Evolutionary conservation across 2,888 invertebrate species (phyloP).

Genomic region (Artemia sinica): DNA sequence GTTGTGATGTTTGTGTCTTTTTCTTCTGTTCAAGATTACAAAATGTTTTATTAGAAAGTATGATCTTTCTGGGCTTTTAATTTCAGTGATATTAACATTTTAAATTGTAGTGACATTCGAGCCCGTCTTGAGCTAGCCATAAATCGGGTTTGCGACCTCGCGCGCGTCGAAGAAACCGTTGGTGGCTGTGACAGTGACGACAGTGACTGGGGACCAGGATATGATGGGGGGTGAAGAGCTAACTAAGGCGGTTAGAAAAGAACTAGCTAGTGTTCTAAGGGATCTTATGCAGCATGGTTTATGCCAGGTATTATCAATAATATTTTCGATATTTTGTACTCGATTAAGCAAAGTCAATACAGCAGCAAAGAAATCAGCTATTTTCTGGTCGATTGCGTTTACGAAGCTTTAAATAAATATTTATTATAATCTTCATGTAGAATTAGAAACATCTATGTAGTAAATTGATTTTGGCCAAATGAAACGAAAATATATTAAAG

Average conservation of each 20-base stretch:
- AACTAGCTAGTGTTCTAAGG: constrained; percentile 70
- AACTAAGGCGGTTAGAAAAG: constrained; percentile 73
- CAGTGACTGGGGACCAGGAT: constrained; percentile 40
- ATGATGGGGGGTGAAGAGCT: constrained; percentile 47
- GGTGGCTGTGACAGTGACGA: constrained; percentile 37
- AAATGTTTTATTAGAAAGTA: background rate
- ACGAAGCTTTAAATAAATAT: too few species aligned
- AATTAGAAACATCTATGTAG: too few species aligned
- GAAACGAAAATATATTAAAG: too few species aligned
- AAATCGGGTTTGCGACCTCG: constrained; percentile 41
- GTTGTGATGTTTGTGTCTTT: too few species aligned
- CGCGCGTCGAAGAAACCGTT: constrained; percentile 42
- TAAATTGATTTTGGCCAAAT: too few species aligned
- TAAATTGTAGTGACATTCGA: constrained; percentile 51
- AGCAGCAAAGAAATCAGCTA: too few species aligned
- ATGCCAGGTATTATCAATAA: constrained; percentile 35
- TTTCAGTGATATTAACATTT: constrained; percentile 5
- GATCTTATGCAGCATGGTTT: constrained; percentile 90
- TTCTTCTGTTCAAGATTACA: constrained; percentile 13
- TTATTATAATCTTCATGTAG: too few species aligned
- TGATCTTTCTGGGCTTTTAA: too few species aligned
- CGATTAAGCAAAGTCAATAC: too few species aligned
- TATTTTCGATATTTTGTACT: too few species aligned
- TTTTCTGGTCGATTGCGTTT: too few species aligned
- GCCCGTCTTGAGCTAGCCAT: constrained; percentile 82